Base-by-base conservation (phyloP, 2,888 invertebrate species). In the Heliconius cydno region DNA sequence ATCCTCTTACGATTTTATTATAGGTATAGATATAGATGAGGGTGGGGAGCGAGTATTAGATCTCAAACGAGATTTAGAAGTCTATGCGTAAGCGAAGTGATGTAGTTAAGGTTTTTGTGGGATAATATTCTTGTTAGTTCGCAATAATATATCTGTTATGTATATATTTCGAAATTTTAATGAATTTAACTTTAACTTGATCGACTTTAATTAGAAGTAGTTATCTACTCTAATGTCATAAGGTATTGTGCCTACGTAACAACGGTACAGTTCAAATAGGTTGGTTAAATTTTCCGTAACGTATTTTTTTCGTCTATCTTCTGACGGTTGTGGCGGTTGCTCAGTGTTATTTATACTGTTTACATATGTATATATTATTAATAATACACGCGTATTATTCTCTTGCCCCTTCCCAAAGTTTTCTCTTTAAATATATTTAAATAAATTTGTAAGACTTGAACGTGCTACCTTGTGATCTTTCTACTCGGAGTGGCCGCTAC, bases 321-420 rank as follows among this genome's bases (percentile, higher is more conserved):
- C 86, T 85, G 84, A 88, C 85, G 91, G 90, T 92, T 92, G 92
- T 91, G 90, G 87, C 86, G 89, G 88, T 90, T 90, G 90, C 90
- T 91, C 91, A 92, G 86, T 87, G 87, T 88, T 88, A 88, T 85
- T 82, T 84, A 85, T 84, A 85, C 80, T 76, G 28, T 34, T 52
- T 34, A 71, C 10, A 76, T 30, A 19, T 4, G 1, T 22, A 41
- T 41, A 68, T 22, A n/a, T 41, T n/a, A n/a, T n/a, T n/a, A n/a
- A n/a, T n/a, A n/a, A 63, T 22, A 68, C 25, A 30, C 5, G 28
- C 38, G 3, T 60, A 13, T 7, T 30, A 66, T 71, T 46, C 60
- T 67, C 66, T 68, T 63, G 41, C 70, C 70, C 70, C 9, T 70
- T 41, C 19, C 70, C 25, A 65, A 79, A 70, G 38, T 75, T 71